Evolutionary conservation across 2,113 vertebrate species (phyloP).

Genomic region (Plecotus auritus): DNA sequence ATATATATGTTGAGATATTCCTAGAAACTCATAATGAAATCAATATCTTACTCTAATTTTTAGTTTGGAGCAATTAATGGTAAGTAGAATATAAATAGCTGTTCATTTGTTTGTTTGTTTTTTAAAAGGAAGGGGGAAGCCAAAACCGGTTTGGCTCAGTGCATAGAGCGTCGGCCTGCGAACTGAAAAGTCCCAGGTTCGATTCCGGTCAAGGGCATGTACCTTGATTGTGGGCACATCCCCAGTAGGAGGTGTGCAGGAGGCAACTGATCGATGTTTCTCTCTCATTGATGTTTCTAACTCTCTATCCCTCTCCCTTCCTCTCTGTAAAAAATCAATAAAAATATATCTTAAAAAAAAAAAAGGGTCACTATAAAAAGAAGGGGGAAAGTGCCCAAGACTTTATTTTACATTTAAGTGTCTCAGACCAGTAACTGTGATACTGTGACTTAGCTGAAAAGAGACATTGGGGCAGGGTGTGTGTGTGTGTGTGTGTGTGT

Average conservation of each 20-base stretch:
- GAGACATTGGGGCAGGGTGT: background rate
- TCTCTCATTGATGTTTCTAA: no score
- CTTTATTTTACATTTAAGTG: background rate
- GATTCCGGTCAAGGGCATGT: no score
- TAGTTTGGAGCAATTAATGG: background rate
- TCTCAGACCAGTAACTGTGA: background rate
- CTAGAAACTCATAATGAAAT: slow-evolving; percentile 3
- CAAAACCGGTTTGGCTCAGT: no score
- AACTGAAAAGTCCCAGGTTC: no score
- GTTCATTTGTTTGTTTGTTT: background rate
- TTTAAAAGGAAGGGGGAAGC: background rate
- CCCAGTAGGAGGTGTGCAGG: no score
- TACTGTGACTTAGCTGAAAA: background rate
- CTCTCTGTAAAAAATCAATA: no score
- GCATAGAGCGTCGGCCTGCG: no score
- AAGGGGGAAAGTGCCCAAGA: background rate
- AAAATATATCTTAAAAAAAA: no score
- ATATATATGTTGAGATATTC: background rate
- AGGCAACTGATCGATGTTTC: no score
- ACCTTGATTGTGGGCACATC: no score
- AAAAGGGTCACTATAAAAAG: no score
- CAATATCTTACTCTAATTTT: background rate
- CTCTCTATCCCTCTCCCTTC: no score
- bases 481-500: background rate
- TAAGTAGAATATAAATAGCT: background rate